phyloP scores from a whole-genome alignment of 2,888 invertebrate species.

The Pediacus dermestoides region DNA sequence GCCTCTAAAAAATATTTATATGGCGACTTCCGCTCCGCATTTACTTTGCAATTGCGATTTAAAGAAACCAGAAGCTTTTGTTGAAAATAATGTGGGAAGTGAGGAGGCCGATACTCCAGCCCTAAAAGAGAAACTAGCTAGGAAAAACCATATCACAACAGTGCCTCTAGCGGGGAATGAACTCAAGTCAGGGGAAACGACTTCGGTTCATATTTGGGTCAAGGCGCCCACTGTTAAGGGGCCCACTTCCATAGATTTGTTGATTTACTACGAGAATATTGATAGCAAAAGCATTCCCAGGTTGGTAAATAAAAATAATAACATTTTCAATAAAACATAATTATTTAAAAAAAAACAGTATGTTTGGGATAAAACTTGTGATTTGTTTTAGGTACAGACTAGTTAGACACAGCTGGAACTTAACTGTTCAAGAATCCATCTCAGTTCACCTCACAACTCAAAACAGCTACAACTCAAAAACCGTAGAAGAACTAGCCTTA shows the following conservation, averaged over 20 bases:
- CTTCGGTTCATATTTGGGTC: conserved; percentile 61
- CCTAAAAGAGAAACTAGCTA: conserved; percentile 42
- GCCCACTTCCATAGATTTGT: conserved; percentile 60
- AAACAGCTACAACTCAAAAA: conserved; percentile 48
- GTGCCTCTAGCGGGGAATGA: conserved; percentile 49
- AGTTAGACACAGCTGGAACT: conserved; percentile 63
- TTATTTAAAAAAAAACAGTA: neutral
- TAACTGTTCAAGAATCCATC: conserved; percentile 60
- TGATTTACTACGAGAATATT: conserved; percentile 69
- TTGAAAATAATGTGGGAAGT: conserved; percentile 17
- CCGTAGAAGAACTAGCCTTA: conserved; percentile 60
- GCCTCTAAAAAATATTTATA: conserved; percentile 58
- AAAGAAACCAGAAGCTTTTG: conserved; percentile 18
- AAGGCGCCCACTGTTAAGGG: conserved; percentile 66
- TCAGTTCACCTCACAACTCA: conserved; percentile 53
- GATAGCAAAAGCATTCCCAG: conserved; percentile 40
- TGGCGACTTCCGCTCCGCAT: conserved; percentile 69
- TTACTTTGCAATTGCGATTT: conserved; percentile 49
- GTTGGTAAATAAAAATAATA: conserved; percentile 37
- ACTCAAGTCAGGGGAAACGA: conserved; percentile 54
- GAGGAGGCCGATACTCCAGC: conserved; percentile 36
- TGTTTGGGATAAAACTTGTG: neutral
- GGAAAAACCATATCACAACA: conserved; percentile 49
- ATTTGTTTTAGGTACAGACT: conserved; percentile 55
- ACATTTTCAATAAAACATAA: conserved; percentile 4